Conservation (phyloP, 1,140 invertebrate genomes). For the Calliphora vicina region DNA sequence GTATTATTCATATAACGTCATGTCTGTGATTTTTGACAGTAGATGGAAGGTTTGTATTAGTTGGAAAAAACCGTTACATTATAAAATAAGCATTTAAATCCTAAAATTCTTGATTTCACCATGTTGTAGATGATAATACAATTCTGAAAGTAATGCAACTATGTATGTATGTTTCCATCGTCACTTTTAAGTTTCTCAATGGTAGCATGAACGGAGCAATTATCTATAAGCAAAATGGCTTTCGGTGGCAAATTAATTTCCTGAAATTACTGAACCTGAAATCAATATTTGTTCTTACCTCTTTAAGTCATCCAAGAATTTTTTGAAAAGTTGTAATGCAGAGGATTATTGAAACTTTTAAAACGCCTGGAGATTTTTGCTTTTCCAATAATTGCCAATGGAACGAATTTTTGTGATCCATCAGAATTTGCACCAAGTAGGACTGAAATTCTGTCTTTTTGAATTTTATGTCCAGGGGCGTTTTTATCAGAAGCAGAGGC, state of each 20-base stretch:
- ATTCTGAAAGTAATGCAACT: no score
- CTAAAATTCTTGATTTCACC: no score
- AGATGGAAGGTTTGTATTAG: no score
- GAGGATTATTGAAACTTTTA: constrained; percentile 5
- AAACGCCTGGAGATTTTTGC: constrained; percentile 5
- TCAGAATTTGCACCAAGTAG: not conserved
- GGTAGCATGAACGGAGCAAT: constrained; percentile 16
- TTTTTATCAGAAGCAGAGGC: not conserved
- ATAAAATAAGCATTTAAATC: no score
- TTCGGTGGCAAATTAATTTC: constrained; percentile 37
- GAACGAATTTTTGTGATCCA: constrained; percentile 30
- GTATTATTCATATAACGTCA: no score
- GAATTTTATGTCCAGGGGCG: constrained; percentile 6
- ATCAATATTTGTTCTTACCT: not conserved
- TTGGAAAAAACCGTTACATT: no score
- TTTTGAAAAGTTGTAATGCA: constrained; percentile 19
- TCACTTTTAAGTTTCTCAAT: constrained; percentile 17
- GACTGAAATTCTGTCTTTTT: constrained; percentile 10
- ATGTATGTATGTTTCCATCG: constrained; percentile 6
- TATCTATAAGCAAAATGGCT: constrained; percentile 18
- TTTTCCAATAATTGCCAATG: constrained; percentile 32
- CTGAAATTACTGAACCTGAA: not conserved
- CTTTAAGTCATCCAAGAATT: constrained; percentile 15
- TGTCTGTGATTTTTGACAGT: no score
- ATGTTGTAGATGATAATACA: no score